phyloP scores from a whole-genome alignment of 2,797 vertebrate genomes.

The Morelia viridis region DNA sequence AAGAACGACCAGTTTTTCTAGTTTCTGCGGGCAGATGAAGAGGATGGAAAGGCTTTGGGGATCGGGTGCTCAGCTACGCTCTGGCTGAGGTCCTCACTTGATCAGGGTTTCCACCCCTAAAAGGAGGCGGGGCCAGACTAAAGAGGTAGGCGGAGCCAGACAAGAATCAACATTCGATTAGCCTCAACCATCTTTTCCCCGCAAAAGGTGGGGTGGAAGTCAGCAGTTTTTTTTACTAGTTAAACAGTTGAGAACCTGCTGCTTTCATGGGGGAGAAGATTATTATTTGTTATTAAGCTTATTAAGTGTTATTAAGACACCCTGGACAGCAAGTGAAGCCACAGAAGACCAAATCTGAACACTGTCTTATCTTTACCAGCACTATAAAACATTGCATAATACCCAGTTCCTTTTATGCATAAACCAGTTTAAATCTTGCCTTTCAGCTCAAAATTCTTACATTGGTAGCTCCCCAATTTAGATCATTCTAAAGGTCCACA shows the following conservation, averaged over 20 bases:
- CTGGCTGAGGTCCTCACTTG: not conserved
- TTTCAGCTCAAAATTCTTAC: not conserved
- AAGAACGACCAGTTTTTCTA: not conserved
- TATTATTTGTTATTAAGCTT: no score
- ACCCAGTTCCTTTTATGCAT: not conserved
- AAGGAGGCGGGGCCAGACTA: not conserved
- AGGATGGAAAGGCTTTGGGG: not conserved
- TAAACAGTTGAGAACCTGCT: not conserved
- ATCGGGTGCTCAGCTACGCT: not conserved
- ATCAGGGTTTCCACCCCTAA: not conserved
- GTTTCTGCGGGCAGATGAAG: not conserved
- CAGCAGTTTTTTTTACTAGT: not conserved
- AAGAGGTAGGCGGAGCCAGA: not conserved
- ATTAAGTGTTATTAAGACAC: no score
- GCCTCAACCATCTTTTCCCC: not conserved
- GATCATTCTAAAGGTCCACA: not conserved
- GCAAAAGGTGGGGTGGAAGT: not conserved
- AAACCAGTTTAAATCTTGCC: not conserved
- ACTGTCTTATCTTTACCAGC: not conserved
- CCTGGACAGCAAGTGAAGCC: not conserved
- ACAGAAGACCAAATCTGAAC: no score
- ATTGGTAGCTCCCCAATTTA: not conserved
- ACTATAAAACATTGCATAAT: not conserved
- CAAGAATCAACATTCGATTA: not conserved
- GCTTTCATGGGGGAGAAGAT: not conserved